phyloP scores from a whole-genome alignment of 2,797 vertebrate species.

The Sparus aurata region DNA sequence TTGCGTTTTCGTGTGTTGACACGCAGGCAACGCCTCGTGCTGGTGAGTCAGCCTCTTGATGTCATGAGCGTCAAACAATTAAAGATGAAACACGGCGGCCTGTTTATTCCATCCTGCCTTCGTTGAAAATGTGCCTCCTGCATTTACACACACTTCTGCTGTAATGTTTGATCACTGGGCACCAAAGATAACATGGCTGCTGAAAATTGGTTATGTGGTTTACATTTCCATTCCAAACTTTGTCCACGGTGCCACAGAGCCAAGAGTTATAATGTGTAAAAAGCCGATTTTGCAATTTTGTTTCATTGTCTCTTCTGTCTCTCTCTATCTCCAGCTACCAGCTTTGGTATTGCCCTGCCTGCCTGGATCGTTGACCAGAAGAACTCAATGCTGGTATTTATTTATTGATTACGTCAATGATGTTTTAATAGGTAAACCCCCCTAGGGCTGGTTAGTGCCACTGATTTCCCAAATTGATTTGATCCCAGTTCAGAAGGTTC shows the following conservation, averaged over 20 bases:
- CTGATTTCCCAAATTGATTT: too few species aligned
- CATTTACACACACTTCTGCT: neutral
- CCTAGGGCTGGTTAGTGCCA: too few species aligned
- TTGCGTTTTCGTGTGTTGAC: conserved; percentile 1
- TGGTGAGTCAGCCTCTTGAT: conserved; percentile 22
- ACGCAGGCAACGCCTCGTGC: neutral
- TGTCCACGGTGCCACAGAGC: neutral
- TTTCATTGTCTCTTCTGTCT: neutral
- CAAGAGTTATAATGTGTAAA: neutral
- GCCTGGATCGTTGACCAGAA: conserved; percentile 99
- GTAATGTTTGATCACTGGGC: neutral
- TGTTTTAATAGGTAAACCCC: neutral
- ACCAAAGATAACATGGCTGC: neutral
- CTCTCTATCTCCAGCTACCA: conserved; percentile 88
- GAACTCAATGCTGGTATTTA: conserved; percentile 97
- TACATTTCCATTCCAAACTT: neutral
- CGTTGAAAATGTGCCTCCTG: neutral
- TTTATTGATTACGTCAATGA: neutral
- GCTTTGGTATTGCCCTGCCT: conserved; percentile 97
- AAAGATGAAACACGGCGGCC: conserved; percentile 3
- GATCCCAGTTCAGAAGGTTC: too few species aligned
- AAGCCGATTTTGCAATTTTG: conserved; percentile 3
- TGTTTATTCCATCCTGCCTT: conserved; percentile 1
- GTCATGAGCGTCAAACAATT: neutral
- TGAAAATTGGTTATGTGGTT: neutral